These are phyloP conservation scores for Metallyticus violacea DNA, from an alignment of 2,888 invertebrate genomes.

Conservation along the genomic window DNA sequence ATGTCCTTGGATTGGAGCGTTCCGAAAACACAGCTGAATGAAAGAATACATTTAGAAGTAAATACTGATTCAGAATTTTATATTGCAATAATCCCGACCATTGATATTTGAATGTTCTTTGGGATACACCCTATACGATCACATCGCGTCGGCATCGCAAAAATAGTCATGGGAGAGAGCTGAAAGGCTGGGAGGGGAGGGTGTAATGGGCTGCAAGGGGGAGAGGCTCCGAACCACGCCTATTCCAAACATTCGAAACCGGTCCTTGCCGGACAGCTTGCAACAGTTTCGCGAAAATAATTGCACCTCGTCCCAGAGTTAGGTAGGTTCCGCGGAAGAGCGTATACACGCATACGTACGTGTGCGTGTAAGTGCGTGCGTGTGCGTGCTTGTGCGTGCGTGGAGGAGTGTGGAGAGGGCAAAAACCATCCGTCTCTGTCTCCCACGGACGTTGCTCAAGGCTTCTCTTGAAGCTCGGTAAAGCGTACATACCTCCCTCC, in stretches of 20 bases:
- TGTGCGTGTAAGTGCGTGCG: not conserved
- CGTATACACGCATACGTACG: no score
- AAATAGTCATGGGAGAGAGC: not conserved
- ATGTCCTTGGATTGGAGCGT: not conserved
- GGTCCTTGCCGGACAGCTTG: conserved; percentile 6
- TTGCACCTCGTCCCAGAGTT: not conserved
- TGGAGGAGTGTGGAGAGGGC: not conserved
- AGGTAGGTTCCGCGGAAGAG: not conserved
- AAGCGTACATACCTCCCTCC: not conserved
- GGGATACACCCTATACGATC: not conserved
- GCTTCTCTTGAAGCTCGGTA: not conserved
- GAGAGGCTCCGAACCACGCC: conserved; percentile 7
- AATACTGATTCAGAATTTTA: not conserved
- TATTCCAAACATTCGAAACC: conserved; percentile 11
- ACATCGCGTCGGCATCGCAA: not conserved
- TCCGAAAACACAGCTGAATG: not conserved
- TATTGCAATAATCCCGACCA: not conserved
- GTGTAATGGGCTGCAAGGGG: not conserved
- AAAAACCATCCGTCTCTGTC: not conserved
- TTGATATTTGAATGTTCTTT: not conserved
- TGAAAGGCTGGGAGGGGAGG: not conserved
- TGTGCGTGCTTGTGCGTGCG: not conserved
- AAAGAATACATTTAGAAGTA: not conserved
- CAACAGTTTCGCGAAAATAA: conserved; percentile 16
- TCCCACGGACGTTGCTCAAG: not conserved